phyloP scores from a whole-genome alignment of 2,888 invertebrate species.

The Antitype chi region DNA sequence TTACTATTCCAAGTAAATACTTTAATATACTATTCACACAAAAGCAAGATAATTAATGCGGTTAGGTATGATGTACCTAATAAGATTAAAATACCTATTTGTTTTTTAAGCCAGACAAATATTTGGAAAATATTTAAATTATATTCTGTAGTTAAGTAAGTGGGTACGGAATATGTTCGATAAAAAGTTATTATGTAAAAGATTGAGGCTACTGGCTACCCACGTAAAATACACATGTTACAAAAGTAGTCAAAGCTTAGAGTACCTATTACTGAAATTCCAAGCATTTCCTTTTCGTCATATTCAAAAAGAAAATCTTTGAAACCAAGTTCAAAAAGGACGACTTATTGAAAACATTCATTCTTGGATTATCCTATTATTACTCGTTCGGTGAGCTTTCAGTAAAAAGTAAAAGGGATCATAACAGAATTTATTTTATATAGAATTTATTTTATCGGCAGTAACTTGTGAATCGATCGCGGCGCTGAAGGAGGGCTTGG shows the following conservation, averaged over 20 bases:
- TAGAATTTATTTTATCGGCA: slow-evolving; percentile 85
- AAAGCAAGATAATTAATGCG: not conserved
- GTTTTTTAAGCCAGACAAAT: not conserved
- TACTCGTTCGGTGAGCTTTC: slow-evolving; percentile 79
- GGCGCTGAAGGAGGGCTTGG: slow-evolving; percentile 80
- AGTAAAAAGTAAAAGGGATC: slow-evolving; percentile 86
- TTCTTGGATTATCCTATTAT: slow-evolving; percentile 86
- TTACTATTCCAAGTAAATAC: not conserved
- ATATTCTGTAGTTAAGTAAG: not conserved
- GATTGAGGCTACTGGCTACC: not conserved
- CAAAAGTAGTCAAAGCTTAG: not conserved
- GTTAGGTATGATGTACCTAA: not conserved
- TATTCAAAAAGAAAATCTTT: slow-evolving; percentile 64
- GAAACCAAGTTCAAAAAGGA: slow-evolving; percentile 76
- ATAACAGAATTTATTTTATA: slow-evolving; percentile 87
- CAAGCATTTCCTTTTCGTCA: slow-evolving; percentile 37
- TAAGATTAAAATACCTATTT: not conserved
- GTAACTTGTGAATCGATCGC: slow-evolving; percentile 83
- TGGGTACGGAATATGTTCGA: not conserved
- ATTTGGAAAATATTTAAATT: not conserved
- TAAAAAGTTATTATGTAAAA: not conserved
- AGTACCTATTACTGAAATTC: slow-evolving; percentile 4
- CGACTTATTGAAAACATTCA: slow-evolving; percentile 85
- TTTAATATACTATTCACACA: not conserved
- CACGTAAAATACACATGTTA: slow-evolving; percentile 17